A percentile compares a stretch with the other conserved stretches of the same genome.
These are phyloP conservation scores for Pseudomyrmex sp. DNA, from an alignment of 1,140 invertebrate genomes.

Conservation along the genomic window DNA sequence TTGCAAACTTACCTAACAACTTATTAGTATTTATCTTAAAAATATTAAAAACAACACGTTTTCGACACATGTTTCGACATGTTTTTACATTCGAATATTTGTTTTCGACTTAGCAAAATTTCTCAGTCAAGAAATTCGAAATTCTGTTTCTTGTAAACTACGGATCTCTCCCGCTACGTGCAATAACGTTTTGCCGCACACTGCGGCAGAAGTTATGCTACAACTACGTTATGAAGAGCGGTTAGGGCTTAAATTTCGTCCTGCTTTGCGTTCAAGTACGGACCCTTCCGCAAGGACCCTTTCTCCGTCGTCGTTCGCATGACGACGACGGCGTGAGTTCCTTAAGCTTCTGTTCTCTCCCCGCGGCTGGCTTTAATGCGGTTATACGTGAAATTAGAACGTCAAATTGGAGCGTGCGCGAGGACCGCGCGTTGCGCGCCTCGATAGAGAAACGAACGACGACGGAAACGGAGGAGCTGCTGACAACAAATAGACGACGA, in stretches of 20 bases:
- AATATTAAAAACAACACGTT: too few species aligned
- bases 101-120: too few species aligned
- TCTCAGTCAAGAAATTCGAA: neutral
- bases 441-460: conserved; percentile 49
- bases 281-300: conserved; percentile 16
- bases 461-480: conserved; percentile 54
- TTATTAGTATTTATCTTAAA: too few species aligned
- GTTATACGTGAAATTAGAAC: conserved; percentile 69
- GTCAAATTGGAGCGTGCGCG: conserved; percentile 63
- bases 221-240: conserved; percentile 15
- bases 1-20: too few species aligned
- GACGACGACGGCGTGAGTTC: conserved; percentile 21
- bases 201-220: conserved; percentile 18
- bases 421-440: conserved; percentile 4
- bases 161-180: neutral
- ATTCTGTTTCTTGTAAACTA: conserved; percentile 9
- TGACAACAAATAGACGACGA: conserved; percentile 58
- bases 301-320: conserved; percentile 10
- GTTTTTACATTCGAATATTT: too few species aligned
- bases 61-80: too few species aligned
- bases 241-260: conserved; percentile 35
- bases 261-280: conserved; percentile 43
- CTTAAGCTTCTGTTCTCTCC: conserved; percentile 39
- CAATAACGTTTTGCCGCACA: neutral
- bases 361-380: conserved; percentile 53